A percentile compares a stretch with the other conserved stretches of the same genome.
Conservation (phyloP, 2,113 vertebrate genomes). For the Pachypanchax playfairii region DNA sequence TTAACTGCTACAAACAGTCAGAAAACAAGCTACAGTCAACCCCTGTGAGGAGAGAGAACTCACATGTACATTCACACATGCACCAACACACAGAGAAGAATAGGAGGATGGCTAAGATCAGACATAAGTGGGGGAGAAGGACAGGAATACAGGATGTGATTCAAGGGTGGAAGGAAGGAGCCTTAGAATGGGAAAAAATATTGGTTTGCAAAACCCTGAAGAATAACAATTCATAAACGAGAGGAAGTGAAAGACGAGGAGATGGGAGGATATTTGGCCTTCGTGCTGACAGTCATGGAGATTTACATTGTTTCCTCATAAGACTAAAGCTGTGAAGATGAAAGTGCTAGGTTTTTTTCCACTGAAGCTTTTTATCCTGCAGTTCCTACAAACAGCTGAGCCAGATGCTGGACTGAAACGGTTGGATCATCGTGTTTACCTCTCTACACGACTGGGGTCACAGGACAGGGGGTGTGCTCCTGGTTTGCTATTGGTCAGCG, state of each 20-base stretch:
- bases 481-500: constrained; percentile 96
- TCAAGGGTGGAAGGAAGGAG: constrained; percentile 49
- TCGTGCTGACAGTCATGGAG: constrained; percentile 16
- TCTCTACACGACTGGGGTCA: constrained; percentile 87
- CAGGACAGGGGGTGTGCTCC: constrained; percentile 87
- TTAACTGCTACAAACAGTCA: too few relatives aligned
- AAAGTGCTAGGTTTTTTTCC: constrained; percentile 11
- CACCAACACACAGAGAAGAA: constrained; percentile 27
- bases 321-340: background rate
- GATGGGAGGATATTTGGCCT: constrained; percentile 10
- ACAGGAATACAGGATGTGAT: constrained; percentile 54
- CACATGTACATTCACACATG: constrained; percentile 4
- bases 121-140: constrained; percentile 22
- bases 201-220: constrained; percentile 14
- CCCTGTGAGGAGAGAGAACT: too few relatives aligned
- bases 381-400: background rate
- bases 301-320: constrained; percentile 4
- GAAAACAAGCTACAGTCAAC: constrained; percentile 48
- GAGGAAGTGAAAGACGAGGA: constrained; percentile 44
- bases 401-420: background rate
- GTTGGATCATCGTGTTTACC: constrained; percentile 70
- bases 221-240: constrained; percentile 29
- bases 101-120: constrained; percentile 51
- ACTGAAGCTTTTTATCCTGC: background rate
- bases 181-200: constrained; percentile 17